Conservation (phyloP, 2,797 vertebrate species). For the Ateles fusciceps region DNA sequence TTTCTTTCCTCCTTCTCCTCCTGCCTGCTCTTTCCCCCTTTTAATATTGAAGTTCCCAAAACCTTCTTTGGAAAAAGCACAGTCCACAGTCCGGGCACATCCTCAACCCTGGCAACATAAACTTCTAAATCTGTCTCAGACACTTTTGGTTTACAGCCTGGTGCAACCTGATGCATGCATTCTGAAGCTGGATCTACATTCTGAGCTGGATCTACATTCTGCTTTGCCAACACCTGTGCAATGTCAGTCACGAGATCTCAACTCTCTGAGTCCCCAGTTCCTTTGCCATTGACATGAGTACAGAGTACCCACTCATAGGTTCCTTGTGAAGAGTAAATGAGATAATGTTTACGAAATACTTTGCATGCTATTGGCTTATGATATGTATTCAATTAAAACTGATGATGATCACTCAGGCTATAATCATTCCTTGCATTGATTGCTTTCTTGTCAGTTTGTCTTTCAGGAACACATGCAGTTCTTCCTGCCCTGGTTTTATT, state of each 20-base stretch:
- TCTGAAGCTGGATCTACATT: neutral
- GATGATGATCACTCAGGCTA: neutral
- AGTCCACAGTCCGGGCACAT: neutral
- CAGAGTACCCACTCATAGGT: neutral
- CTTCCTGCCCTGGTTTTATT: neutral
- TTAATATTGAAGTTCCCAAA: neutral
- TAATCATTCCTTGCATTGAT: neutral
- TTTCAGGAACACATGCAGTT: neutral
- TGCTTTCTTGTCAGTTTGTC: neutral
- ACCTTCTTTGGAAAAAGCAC: neutral
- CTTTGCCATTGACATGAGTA: neutral
- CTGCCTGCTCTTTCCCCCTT: neutral
- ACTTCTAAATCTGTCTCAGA: neutral
- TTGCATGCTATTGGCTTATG: neutral
- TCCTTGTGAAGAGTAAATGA: neutral
- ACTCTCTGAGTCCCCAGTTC: neutral
- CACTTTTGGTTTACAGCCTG: neutral
- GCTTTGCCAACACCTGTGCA: neutral
- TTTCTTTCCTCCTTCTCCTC: neutral
- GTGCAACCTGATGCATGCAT: neutral
- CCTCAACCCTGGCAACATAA: neutral
- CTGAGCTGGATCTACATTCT: neutral
- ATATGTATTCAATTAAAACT: neutral
- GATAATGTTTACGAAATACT: neutral
- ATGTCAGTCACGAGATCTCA: neutral